Evolutionary conservation across 2,113 vertebrate species (phyloP).

Genomic region (Pluvialis apricaria): DNA sequence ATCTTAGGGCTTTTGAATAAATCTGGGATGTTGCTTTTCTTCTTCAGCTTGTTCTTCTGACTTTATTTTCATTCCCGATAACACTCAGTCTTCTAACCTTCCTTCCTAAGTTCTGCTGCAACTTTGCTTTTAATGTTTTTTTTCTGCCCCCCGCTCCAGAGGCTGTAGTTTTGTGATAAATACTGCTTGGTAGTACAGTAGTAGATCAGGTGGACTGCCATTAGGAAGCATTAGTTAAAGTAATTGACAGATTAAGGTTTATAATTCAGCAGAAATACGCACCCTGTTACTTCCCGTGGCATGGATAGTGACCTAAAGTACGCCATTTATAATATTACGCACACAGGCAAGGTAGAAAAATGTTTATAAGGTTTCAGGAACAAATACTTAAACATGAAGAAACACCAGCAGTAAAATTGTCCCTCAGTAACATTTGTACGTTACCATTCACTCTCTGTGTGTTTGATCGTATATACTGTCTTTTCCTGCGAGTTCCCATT

Average conservation of each 20-base stretch:
- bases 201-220: background rate
- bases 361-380: background rate
- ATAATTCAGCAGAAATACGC: background rate
- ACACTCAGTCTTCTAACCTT: background rate
- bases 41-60: background rate
- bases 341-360: background rate
- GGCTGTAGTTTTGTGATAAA: background rate
- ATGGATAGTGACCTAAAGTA: background rate
- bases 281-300: background rate
- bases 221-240: background rate
- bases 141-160: accelerated
- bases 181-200: background rate
- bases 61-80: background rate
- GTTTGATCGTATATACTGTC: background rate
- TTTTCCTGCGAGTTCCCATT: background rate
- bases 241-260: background rate
- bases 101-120: background rate
- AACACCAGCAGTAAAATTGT: background rate
- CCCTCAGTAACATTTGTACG: background rate
- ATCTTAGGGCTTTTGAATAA: background rate
- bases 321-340: background rate
- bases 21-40: background rate
- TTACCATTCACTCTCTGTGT: background rate
- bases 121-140: background rate
- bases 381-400: background rate